Evolutionary conservation across 2,888 invertebrate genomes (phyloP), one percentile per base, ranked within the genome.

Genomic region (Parascotia fuliginaria): DNA sequence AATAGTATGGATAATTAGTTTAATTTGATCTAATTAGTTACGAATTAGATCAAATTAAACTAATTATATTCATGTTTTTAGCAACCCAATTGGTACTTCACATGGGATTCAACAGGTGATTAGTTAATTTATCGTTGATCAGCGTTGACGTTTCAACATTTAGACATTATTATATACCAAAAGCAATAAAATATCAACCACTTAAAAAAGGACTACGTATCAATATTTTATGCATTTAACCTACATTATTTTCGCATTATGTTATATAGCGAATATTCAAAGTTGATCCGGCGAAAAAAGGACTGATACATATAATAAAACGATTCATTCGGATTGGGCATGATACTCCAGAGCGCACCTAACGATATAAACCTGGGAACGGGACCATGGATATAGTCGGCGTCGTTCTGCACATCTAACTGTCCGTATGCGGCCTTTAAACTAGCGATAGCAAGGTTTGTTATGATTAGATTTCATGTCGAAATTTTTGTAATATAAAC

Each of bases 311-410:
- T 72, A 71, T 74, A 77, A 75, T 76, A 79, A 78, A 83, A 75
- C 75, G 76, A 75, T 79, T 74, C 73, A 73, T 78, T 74, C 65
- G 65, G 60, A 77, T 77, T 70, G 77, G 68, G 65, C 72, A 76
- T 81, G 74, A 76, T 74, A 70, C 73, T 73, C 65, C 50, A 52
- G 64, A 69, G 75, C 71, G 64, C 61, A 67, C 70, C 77, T 74
- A 77, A 78, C 78, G 73, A 73, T 76, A 82, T 83, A 79, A 80
- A 79, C 78, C 78, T 77, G 77, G 70, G 63, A 53, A 65, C 71
- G 70, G 65, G 65, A 70, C 76, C 71, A 70, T 71, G 73, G 74
- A 75, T 76, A 77, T 70, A 65, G 70, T 59, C 59, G 59, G 52
- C 67, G 59, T 69, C 66, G 65, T 70, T 68, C 73, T 74, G 63